These are phyloP conservation scores for Apostichopus leukothele DNA, from an alignment of 53 echinoderm and acorn worm species.

Conservation along the genomic window DNA sequence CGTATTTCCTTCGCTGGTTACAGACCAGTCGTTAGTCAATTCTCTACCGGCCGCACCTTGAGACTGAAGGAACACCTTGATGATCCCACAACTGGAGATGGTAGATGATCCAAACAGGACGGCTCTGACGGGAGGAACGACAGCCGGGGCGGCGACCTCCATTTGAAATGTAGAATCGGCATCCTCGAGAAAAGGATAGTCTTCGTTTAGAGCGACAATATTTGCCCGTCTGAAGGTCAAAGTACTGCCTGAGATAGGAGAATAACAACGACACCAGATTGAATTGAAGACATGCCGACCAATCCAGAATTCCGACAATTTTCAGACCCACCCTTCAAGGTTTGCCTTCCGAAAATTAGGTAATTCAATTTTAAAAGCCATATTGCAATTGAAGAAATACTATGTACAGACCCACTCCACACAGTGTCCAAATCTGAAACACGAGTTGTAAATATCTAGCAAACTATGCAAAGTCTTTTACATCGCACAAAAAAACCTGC, in stretches of 20 bases:
- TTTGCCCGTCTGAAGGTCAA: constrained; percentile 54
- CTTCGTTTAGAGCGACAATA: constrained; percentile 53
- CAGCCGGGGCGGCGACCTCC: constrained; percentile 54
- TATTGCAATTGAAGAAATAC: no score
- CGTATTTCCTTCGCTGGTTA: constrained; percentile 52
- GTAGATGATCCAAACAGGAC: constrained; percentile 53
- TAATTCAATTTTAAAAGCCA: no score
- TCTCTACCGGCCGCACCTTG: constrained; percentile 69
- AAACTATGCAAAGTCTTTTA: no score
- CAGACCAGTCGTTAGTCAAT: constrained; percentile 61
- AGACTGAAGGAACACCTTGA: constrained; percentile 51
- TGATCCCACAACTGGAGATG: constrained; percentile 73
- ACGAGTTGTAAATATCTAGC: no score
- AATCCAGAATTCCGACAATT: no score
- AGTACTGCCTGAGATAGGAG: constrained; percentile 51
- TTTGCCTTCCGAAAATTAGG: no score
- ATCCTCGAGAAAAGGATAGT: constrained; percentile 54
- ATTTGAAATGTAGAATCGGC: constrained; percentile 35
- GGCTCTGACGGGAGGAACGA: constrained; percentile 51
- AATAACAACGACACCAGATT: not conserved
- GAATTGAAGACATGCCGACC: no score
- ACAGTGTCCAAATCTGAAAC: no score
- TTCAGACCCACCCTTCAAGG: no score
- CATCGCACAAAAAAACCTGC: no score
- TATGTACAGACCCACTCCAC: no score